Evolutionary conservation across 53 echinoderm and acorn worm species (phyloP), one percentile per base, ranked within the genome.

Genomic region (Glandiceps talaboti): DNA sequence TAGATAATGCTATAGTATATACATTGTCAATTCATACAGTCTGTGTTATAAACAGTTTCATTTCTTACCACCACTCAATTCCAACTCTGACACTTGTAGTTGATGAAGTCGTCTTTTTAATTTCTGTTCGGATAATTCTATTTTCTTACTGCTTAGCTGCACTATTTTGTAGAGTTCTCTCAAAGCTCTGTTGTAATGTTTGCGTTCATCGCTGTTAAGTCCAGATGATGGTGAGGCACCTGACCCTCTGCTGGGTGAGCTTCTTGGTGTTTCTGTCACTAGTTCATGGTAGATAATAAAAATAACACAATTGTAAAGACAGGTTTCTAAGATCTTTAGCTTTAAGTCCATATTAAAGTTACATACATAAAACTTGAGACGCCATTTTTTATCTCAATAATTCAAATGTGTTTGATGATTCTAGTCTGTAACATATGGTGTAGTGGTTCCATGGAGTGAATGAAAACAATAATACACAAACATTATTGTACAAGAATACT

Each of bases 161-260:
- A 94, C 85, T 72, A 94, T 90, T 32, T 90, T 87, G 45, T 88
- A 92, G n/a, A 94, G 81, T 31, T 94, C 95, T 33, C 80, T 82
- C 45, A 94, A 80, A 27, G 95, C 95, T 64, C 92, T 78, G 83
- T 94, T 90, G 89, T 94, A 94, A 72, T 94, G 95, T 28, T 88
- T 90, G 76, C 95, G 86, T 79, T 94, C 95, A 29, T 77, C 83
- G 30, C 87, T 92, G 30, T 29, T 91, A 73, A 94, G 86, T 29
- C 73, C 73, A 75, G 75, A 20, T 28, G 84, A 45, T 45, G 64
- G 64, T 20, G 64, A 45, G 20, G 20, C 20, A 12, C 6, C 20
- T 12, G 64, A 45, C 6, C 6, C 64, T 45, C 64, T 45, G 20
- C 64, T 45, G 6, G 64, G 6, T 12, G 64, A 45, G 20, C 64